Evolutionary conservation across 2,888 invertebrate species (phyloP), one percentile per base, ranked within the genome.

Genomic region (Agrotis exclamationis): DNA sequence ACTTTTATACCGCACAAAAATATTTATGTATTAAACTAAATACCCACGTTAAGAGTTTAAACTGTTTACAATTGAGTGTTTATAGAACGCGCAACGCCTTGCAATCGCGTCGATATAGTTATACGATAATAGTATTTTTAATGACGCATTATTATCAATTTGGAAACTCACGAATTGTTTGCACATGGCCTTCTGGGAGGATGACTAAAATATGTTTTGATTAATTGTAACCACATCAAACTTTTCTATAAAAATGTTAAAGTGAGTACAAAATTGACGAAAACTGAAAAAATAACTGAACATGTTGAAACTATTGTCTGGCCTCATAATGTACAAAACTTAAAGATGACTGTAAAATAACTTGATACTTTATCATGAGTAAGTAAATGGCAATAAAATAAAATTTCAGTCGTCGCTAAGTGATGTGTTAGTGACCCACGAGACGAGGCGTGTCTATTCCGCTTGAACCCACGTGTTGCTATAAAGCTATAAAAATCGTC

Each of bases 1-100:
- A 71, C 82, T 87, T 82, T 84, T 83, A 80, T 71, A 81, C 84
- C 72, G 80, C 72, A 78, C 79, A 79, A 80, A 85, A 84, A 79
- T 83, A 82, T 82, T 84, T 81, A 70, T 72, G 69, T 80, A 70
- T 66, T 14, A 74, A 84, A 74, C 66, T 51, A 76, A 79, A 76
- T 78, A 60, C 28, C 73, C 65, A 78, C 77, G 72, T 74, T 74
- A 79, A 78, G 71, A 76, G 72, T 64, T 74, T 51, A 66, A 74
- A 74, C 33, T 83, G 85, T 85, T 85, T 83, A 85, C 70, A 80
- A 76, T 76, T 77, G 59, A 81, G 71, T 83, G 79, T 83, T 83
- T 85, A 85, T 69, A 83, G 67, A 85, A 81, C 65, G 69, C 65
- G 71, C 70, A 78, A 72, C 76, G 69, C 73, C 74, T 84, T 68